A percentile compares a stretch with the other conserved stretches of the same genome.
These are phyloP conservation scores for Zalophus californianus DNA, from an alignment of 2,797 vertebrate genomes.

Conservation along the genomic window DNA sequence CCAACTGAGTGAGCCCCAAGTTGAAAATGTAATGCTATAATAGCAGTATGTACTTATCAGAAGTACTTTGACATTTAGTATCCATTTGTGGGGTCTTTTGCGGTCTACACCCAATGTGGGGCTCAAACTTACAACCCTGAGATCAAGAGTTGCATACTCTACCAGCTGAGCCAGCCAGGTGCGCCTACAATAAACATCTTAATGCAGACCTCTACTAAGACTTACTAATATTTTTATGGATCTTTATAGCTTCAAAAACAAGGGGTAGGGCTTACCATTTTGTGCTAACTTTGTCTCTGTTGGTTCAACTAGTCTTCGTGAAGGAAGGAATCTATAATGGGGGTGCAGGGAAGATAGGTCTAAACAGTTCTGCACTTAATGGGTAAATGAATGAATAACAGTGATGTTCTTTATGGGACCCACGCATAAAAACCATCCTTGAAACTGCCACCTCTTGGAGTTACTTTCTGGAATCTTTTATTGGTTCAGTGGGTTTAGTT, in stretches of 20 bases:
- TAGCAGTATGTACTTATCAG: not conserved
- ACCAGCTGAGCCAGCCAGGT: not conserved
- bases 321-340: not conserved
- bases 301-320: not conserved
- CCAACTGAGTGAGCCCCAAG: not conserved
- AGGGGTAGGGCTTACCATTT: not conserved
- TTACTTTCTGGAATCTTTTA: constrained; percentile 20
- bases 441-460: not conserved
- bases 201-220: not conserved
- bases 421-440: not conserved
- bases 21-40: not conserved
- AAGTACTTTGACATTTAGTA: constrained; percentile 35
- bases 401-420: not conserved
- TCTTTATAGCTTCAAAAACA: constrained; percentile 19
- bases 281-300: not conserved
- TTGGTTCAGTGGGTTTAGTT: not conserved
- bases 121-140: not conserved
- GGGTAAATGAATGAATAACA: not conserved
- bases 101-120: not conserved
- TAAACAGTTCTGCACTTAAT: not conserved
- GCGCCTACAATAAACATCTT: not conserved
- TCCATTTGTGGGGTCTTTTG: not conserved
- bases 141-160: not conserved
- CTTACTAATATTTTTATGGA: not conserved
- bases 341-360: not conserved